A percentile compares a stretch with the other conserved stretches of the same genome.
These are phyloP conservation scores for Scelioninae gen. 1 DNA, from an alignment of 2,888 invertebrate genomes.

Conservation along the genomic window DNA sequence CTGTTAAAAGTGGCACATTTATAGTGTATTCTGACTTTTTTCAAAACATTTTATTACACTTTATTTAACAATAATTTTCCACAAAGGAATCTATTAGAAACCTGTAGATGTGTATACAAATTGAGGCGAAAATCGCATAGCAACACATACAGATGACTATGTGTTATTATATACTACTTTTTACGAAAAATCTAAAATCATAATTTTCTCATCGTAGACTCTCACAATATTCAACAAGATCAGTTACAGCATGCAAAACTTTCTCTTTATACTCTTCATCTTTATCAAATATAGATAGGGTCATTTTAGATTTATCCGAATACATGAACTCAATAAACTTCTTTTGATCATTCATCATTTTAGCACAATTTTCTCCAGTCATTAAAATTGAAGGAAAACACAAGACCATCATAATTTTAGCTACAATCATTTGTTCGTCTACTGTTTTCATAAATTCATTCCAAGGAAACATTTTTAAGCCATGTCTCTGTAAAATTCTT, in stretches of 20 bases:
- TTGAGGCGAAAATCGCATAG: too few relatives aligned
- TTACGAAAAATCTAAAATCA: too few relatives aligned
- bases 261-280: conserved; percentile 74
- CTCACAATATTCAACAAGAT: conserved; percentile 64
- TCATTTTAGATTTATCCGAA: conserved; percentile 72
- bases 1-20: too few relatives aligned
- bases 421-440: conserved; percentile 79
- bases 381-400: conserved; percentile 79
- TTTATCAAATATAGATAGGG: conserved; percentile 73
- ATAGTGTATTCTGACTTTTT: too few relatives aligned
- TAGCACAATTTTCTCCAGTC: conserved; percentile 72
- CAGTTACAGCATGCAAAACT: conserved; percentile 75
- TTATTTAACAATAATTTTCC: too few relatives aligned
- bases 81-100: too few relatives aligned
- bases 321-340: conserved; percentile 71
- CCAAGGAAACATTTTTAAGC: conserved; percentile 60
- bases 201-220: too few relatives aligned
- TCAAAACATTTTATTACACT: too few relatives aligned
- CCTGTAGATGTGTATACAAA: too few relatives aligned
- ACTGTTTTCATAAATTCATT: conserved; percentile 75
- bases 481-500: conserved; percentile 55
- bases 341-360: conserved; percentile 73
- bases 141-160: too few relatives aligned
- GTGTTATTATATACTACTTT: too few relatives aligned
- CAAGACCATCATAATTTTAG: conserved; percentile 75